These are phyloP conservation scores for Pristiophorus japonicus DNA, from an alignment of 2,113 vertebrate genomes.

Conservation along the genomic window DNA sequence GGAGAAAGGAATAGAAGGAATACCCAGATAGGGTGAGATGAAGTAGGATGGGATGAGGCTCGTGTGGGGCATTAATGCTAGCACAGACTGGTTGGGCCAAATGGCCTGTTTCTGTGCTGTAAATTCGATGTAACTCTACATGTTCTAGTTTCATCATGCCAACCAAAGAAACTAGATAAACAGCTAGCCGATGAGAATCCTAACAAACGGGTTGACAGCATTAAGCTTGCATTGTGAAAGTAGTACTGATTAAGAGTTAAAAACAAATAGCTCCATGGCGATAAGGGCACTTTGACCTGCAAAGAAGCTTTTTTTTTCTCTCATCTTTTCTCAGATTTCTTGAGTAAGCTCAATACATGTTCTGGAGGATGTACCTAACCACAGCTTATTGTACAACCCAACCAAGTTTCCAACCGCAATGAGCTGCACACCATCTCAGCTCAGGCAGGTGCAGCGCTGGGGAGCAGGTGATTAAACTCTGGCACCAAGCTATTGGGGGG, in stretches of 20 bases:
- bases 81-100: neutral
- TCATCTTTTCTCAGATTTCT: neutral
- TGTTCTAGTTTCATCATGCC: neutral
- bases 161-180: neutral
- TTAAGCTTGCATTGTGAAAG: neutral
- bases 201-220: neutral
- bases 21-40: neutral
- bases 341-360: neutral
- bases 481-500: neutral
- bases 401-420: constrained; percentile 29
- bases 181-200: neutral
- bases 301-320: neutral
- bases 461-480: no score
- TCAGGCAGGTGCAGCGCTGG: neutral
- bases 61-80: neutral
- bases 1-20: neutral
- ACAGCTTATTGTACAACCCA: neutral
- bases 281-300: neutral
- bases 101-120: neutral
- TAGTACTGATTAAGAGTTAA: neutral
- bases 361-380: constrained; percentile 24
- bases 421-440: neutral
- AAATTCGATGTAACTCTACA: neutral
- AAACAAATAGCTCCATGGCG: neutral
- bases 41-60: neutral